Percentiles rank a stretch among this genome's conserved stretches.
phyloP scores from a whole-genome alignment of 2,888 invertebrate genomes.

The Augochlorella aurata region DNA sequence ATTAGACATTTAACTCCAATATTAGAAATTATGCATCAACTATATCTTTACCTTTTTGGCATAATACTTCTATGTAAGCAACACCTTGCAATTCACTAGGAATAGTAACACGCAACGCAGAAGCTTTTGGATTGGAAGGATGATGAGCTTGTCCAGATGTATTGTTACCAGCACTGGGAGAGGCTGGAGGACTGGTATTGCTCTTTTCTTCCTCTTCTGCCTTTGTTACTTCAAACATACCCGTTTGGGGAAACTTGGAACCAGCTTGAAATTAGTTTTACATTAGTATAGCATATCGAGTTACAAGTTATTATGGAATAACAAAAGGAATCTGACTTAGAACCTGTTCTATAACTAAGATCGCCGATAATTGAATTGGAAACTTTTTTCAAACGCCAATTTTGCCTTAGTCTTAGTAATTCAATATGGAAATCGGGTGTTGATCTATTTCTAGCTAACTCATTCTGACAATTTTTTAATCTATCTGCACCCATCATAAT shows the following conservation, averaged over 20 bases:
- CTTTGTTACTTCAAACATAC: conserved; percentile 97
- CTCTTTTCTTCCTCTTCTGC: conserved; percentile 89
- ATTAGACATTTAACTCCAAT: not conserved
- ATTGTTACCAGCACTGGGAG: conserved; percentile 83
- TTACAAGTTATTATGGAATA: not conserved
- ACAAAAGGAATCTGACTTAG: conserved; percentile 16
- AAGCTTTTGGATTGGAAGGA: conserved; percentile 85
- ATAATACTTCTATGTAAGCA: conserved; percentile 97
- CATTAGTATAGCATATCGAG: not conserved
- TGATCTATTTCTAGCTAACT: conserved; percentile 89
- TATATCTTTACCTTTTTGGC: conserved; percentile 89
- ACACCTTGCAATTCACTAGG: conserved; percentile 97
- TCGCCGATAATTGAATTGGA: conserved; percentile 97
- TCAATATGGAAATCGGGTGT: conserved; percentile 97
- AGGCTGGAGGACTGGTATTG: conserved; percentile 83
- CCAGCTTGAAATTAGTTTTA: conserved; percentile 85
- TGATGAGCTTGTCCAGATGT: conserved; percentile 81
- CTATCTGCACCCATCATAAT: conserved; percentile 93
- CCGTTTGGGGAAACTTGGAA: conserved; percentile 95
- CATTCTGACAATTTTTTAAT: conserved; percentile 90
- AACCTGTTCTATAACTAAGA: conserved; percentile 94
- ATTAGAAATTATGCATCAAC: not conserved
- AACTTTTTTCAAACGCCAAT: conserved; percentile 98
- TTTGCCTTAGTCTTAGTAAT: conserved; percentile 92
- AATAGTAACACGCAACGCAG: conserved; percentile 94